phyloP scores from a whole-genome alignment of 1,140 invertebrate species.

The Macrobrachium nipponense region DNA sequence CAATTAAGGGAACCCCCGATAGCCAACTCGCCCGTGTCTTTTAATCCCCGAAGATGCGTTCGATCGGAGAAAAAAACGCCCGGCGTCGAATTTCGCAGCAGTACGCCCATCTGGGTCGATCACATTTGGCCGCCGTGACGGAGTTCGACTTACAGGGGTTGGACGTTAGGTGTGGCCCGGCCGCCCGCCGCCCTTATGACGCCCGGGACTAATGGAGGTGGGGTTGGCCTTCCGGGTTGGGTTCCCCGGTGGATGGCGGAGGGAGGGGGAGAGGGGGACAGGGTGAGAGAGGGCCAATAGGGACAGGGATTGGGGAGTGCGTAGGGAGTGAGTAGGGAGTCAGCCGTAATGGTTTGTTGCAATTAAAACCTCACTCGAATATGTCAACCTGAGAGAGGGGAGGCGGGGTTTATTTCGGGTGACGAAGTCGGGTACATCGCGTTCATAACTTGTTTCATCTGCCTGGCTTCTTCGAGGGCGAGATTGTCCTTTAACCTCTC shows the following conservation, averaged over 20 bases:
- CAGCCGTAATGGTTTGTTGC: conserved; percentile 54
- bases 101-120: no score
- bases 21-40: no score
- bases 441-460: background rate
- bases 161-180: conserved; percentile 5
- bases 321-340: conserved; percentile 1
- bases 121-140: background rate
- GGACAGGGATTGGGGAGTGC: no score
- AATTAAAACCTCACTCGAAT: conserved; percentile 48
- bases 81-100: no score
- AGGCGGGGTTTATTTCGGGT: no score
- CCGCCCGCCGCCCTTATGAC: background rate
- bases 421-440: no score
- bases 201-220: conserved; percentile 24
- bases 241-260: background rate
- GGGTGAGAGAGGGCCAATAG: background rate
- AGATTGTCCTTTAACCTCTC: no score
- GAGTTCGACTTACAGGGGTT: background rate
- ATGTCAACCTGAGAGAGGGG: background rate
- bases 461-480: background rate
- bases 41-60: no score
- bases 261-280: background rate
- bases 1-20: no score
- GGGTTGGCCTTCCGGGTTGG: background rate
- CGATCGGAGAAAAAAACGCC: no score